These are phyloP conservation scores for Megaceryle torquata DNA, from an alignment of 2,113 vertebrate species.

Conservation along the genomic window DNA sequence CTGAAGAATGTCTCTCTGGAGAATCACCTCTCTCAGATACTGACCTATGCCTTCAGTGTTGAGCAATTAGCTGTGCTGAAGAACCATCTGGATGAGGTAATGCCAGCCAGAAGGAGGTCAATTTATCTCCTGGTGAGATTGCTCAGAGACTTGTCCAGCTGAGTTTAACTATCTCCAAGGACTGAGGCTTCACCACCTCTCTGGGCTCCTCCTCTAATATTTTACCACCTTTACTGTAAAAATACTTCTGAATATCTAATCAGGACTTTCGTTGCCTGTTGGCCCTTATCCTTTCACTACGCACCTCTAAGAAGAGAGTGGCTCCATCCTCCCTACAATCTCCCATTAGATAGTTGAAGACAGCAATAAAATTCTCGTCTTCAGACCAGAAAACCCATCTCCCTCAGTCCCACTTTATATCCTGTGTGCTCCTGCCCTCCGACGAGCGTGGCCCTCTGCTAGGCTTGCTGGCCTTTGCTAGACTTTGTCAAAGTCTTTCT, in stretches of 20 bases:
- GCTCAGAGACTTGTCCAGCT: background rate
- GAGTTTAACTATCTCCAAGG: background rate
- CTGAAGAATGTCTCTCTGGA: background rate
- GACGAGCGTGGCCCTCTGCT: background rate
- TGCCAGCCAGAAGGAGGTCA: background rate
- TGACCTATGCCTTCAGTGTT: slow-evolving; percentile 40
- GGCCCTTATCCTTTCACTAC: background rate
- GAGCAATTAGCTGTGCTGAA: slow-evolving; percentile 63
- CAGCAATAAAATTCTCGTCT: background rate
- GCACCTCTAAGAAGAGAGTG: background rate
- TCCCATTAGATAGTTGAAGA: background rate
- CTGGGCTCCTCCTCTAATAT: background rate
- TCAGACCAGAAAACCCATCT: background rate
- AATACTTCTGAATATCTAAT: background rate
- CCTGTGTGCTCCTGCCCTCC: background rate
- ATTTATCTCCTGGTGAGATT: background rate
- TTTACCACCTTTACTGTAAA: background rate
- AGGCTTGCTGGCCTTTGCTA: background rate
- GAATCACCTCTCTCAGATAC: background rate
- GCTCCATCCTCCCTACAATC: background rate
- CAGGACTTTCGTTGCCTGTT: background rate
- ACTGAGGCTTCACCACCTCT: background rate
- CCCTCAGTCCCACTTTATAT: background rate
- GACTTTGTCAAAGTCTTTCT: background rate
- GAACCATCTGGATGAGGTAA: slow-evolving; percentile 61